Base-by-base conservation (phyloP, 2,113 vertebrate species). In the Mustelus asterias region DNA sequence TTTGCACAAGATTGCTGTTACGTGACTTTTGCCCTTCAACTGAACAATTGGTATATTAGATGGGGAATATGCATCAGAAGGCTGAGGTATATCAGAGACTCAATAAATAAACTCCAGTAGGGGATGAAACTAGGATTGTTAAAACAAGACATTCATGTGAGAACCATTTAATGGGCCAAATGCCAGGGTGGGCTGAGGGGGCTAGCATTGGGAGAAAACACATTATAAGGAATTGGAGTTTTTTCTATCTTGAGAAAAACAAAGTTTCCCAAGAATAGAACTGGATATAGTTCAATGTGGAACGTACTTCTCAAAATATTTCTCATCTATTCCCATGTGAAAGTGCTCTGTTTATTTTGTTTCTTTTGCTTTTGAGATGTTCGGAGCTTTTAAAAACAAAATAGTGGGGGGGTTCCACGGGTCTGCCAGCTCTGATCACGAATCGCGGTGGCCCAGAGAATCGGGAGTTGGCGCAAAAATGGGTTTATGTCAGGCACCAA, bases 321-420 rank as follows among this genome's bases (percentile, higher is more conserved):
- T 72, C 20, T 95, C 33, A 80, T 95, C 65, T 41, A 92, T 96
- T 95, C 95, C 95, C 96, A 93, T 93, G 96, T 95, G 96, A 96
- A 96, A 96, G 72, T 92, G 11, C 67, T 44, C 63, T 67, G 41
- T 88, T 95, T 37, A 13, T 86, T 67, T 67, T 16, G 44, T 8
- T 63, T 26, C 3, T 33, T 29, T 90, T 29, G 48, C 16, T 83
- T 83, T 41, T 83, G 18, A 41, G 29, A 26, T 10, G 2, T 90
- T 90, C n/a, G 48, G 54, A 90, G 54, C 26, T 90, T 44, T 76
- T 2, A 5, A 54, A 54, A 54, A 54, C 48, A 54, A 54, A 54
- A 54, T 54, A 0, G 48, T 2, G 0, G 48, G 2, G 48, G 48
- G 48, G 48, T 54, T 3, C 48, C 48, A n/a, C 5, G 48, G 44